Evolutionary conservation across 2,113 vertebrate genomes (phyloP), one percentile per base, ranked within the genome.

Genomic region (Verasper variegatus): DNA sequence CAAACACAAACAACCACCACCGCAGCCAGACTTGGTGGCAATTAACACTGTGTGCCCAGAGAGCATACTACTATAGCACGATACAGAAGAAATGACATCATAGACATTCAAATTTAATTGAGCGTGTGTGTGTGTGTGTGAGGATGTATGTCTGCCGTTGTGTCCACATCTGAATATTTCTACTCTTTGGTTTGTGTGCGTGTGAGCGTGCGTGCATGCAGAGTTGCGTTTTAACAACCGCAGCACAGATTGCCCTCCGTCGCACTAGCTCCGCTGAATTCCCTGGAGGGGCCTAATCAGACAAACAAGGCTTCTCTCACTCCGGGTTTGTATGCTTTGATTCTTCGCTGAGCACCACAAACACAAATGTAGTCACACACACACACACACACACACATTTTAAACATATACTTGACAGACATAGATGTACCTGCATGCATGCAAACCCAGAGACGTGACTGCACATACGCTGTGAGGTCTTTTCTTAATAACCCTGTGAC

Each of bases 21-120:
- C 40, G 49, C 23, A 68, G 61, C 47, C 37, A 37, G 75, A 61
- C 68, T 75, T 61, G 21, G 71, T 75, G 64, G 72, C 78, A 89
- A 88, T 89, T 90, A 89, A 71, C 85, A 87, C 76, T 15, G 42
- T 76, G 58, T 71, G 61, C 71, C 79, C 60, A 68, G 81, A 81
- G 81, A 86, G 37, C 71, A 62, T 18, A 42, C 52, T 58, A 58
- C 56, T 24, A 37, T 31, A 45, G 56, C 64, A 68, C 62, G 72
- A 76, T 78, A 61, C 77, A 85, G 31, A 23, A 72, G 56, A 59
- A 84, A 89, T 85, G 65, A 83, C 81, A 85, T 79, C 62, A 83
- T 74, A 86, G 86, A 89, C 80, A 82, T 83, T 84, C 65, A 35
- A 27, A 79, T 88, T 83, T 74, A 86, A 88, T 81, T 85, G 80